Conservation (phyloP, 2,797 vertebrate genomes). For the Scomberomorus guttatus region DNA sequence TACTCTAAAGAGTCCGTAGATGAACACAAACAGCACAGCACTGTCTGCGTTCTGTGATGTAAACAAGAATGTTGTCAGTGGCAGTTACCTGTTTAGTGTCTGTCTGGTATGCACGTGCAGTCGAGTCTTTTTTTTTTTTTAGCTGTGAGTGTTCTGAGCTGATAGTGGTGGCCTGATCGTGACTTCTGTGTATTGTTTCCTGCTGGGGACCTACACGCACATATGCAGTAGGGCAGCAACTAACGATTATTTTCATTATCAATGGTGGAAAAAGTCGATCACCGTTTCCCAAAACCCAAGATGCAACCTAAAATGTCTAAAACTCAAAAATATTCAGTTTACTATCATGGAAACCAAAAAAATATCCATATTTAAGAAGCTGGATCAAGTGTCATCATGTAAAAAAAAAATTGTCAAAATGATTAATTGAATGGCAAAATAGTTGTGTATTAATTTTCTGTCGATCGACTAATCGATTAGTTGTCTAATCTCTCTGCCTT, state of each 20-base stretch:
- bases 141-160: constrained; percentile 17
- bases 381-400: too few relatives aligned
- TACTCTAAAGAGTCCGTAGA: constrained; percentile 7
- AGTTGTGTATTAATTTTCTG: too few relatives aligned
- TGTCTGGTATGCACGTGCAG: constrained; percentile 25
- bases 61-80: constrained; percentile 29
- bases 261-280: too few relatives aligned
- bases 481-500: too few relatives aligned
- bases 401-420: too few relatives aligned
- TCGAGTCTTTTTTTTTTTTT: constrained; percentile 17
- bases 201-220: constrained; percentile 20
- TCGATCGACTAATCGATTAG: too few relatives aligned
- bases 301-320: too few relatives aligned
- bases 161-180: constrained; percentile 17
- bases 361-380: too few relatives aligned
- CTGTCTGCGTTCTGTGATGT: constrained; percentile 33
- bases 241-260: too few relatives aligned
- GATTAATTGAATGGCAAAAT: neutral
- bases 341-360: too few relatives aligned
- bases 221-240: neutral
- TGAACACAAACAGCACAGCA: constrained; percentile 11
- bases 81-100: constrained; percentile 29
- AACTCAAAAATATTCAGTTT: too few relatives aligned
- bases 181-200: constrained; percentile 54
- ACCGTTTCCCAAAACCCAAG: too few relatives aligned